A percentile compares a stretch with the other conserved stretches of the same genome.
Evolutionary conservation across 2,113 vertebrate genomes (phyloP).

Genomic region (Marmota flaviventris): DNA sequence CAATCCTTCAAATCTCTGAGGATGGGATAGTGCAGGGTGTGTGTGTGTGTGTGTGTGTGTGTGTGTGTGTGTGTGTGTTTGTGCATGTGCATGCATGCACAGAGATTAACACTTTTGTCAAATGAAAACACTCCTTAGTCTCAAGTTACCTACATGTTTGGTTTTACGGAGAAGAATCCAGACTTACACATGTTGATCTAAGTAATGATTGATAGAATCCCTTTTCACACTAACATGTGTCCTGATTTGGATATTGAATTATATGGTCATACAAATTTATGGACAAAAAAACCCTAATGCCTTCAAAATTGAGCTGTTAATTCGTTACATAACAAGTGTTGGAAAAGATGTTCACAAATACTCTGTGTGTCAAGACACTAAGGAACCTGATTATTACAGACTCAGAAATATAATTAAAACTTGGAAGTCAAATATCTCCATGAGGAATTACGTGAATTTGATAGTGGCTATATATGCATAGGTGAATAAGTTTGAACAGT

Average conservation of each 20-base stretch:
- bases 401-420: not conserved
- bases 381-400: not conserved
- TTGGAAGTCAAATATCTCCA: not conserved
- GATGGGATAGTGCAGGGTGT: not conserved
- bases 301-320: not conserved
- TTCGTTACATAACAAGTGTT: not conserved
- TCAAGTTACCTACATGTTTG: not conserved
- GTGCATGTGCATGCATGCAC: too few species aligned
- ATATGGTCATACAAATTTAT: not conserved
- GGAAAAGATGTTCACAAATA: not conserved
- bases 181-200: not conserved
- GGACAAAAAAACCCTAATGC: not conserved
- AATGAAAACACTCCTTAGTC: not conserved
- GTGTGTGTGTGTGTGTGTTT: not conserved
- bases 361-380: not conserved
- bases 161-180: not conserved
- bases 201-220: not conserved
- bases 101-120: not conserved
- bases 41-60: not conserved
- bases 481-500: not conserved
- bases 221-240: not conserved
- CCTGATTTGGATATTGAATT: not conserved
- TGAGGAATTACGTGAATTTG: not conserved
- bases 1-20: not conserved
- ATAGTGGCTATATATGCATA: not conserved